Percentiles rank a stretch among this genome's conserved stretches.
Conservation (phyloP, 1,140 invertebrate genomes). For the Hylyphantes graminicola region DNA sequence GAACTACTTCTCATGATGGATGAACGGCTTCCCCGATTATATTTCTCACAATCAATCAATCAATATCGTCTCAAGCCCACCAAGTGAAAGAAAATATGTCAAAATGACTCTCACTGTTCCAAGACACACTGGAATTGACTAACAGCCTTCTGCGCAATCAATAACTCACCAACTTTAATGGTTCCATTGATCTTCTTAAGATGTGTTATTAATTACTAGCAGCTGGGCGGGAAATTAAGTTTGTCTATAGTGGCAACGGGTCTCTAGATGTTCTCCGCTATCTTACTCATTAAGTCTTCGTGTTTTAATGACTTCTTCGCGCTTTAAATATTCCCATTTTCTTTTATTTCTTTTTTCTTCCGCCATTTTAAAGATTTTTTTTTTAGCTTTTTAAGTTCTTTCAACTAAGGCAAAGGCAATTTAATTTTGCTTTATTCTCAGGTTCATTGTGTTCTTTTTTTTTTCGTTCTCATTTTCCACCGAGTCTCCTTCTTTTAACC, state of each 20-base stretch:
- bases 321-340: conserved; percentile 46
- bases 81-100: conserved; percentile 28
- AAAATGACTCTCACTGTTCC: conserved; percentile 30
- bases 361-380: background rate
- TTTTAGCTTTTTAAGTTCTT: conserved; percentile 10
- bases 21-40: background rate
- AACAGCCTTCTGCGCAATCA: conserved; percentile 26
- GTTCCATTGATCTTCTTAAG: conserved; percentile 52
- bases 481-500: conserved; percentile 2
- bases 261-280: conserved; percentile 41
- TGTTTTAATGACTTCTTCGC: conserved; percentile 58
- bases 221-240: conserved; percentile 56
- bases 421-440: conserved; percentile 46
- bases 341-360: background rate
- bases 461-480: conserved; percentile 1
- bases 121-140: conserved; percentile 34
- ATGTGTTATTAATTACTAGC: conserved; percentile 58
- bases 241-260: conserved; percentile 52
- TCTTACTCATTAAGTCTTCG: conserved; percentile 54
- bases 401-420: conserved; percentile 41
- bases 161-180: conserved; percentile 56
- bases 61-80: background rate
- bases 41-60: conserved; percentile 13
- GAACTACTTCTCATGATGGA: too few relatives aligned
- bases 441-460: conserved; percentile 22